Evolutionary conservation across 2,113 vertebrate genomes (phyloP), one percentile per base, ranked within the genome.

Genomic region (Papio anubis): DNA sequence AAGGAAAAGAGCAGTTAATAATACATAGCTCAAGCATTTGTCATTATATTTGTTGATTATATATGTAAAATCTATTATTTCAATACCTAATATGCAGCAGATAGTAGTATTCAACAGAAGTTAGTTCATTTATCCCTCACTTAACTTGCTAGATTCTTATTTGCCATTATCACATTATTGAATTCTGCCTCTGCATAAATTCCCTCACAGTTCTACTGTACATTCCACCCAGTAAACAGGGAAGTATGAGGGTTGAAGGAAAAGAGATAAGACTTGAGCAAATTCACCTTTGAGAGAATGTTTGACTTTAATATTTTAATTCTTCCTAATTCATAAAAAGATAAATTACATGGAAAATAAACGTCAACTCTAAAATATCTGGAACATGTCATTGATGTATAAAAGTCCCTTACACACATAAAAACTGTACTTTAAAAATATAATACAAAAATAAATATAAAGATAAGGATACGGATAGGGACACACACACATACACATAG

Each of bases 401-500:
- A 6, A 35, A 92, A 84, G 12, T 5, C 8, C n/a, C 21, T n/a
- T 52, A 3, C 12, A 87, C 20, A 38, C 12, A 61, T 8, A n/a
- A 55, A 68, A 85, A 45, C 2, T 52, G 6, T 14, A 2, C 32
- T 84, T 57, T 25, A 20, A 70, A 50, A 88, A 50, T 1, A 43
- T 8, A 10, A 23, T 57, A 5, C 4, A 68, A 61, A 95, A 66
- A 48, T 38, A 52, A 14, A 48, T 11, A 72, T 40, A 64, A 38
- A 45, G 45, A 64, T 75, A 68, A 50, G 8, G 10, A 35, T n/a
- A 59, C 8, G 30, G 35, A 32, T 17, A 40, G 3, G 30, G 70
- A 48, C 55, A 35, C 0, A 40, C 11, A 78, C 2, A n/a, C 0
- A n/a, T 5, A n/a, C 12, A 75, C 6, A 52, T 5, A 14, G 4